Percentiles rank a stretch among this genome's conserved stretches.
Conservation (phyloP, 37 sponge, comb jelly and placozoan species). For the Spongia lamella region DNA sequence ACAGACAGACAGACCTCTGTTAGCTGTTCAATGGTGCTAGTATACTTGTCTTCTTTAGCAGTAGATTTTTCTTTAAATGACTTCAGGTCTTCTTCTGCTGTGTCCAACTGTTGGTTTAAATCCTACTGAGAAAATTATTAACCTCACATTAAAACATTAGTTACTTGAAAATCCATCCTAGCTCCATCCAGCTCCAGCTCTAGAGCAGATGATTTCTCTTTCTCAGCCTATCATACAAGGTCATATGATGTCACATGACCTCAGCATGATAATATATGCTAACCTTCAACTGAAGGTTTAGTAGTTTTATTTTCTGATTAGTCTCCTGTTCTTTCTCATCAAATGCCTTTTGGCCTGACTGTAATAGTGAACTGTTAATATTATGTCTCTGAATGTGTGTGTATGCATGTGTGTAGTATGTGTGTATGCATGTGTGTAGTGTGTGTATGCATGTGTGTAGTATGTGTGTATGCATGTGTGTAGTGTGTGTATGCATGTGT, state of each 20-base stretch:
- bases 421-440: too few relatives aligned
- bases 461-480: too few relatives aligned
- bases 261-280: not conserved
- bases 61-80: not conserved
- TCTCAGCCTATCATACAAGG: conserved; percentile 27
- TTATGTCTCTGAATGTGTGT: not conserved
- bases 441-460: too few relatives aligned
- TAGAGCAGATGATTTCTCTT: conserved; percentile 36
- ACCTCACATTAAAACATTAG: not conserved
- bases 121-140: conserved; percentile 9
- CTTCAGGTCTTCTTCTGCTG: conserved; percentile 21
- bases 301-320: conserved; percentile 20
- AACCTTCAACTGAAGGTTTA: conserved; percentile 20
- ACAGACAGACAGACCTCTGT: conserved; percentile 16
- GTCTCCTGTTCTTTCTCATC: conserved; percentile 24
- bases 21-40: conserved; percentile 6
- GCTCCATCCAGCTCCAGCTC: conserved; percentile 67
- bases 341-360: conserved; percentile 35
- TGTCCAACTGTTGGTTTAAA: conserved; percentile 49
- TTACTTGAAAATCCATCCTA: conserved; percentile 46
- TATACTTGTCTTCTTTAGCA: conserved; percentile 9
- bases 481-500: too few relatives aligned
- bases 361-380: not conserved
- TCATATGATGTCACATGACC: not conserved
- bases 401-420: too few relatives aligned